Base-by-base conservation (phyloP, 2,113 vertebrate genomes). In the Neotoma lepida region DNA sequence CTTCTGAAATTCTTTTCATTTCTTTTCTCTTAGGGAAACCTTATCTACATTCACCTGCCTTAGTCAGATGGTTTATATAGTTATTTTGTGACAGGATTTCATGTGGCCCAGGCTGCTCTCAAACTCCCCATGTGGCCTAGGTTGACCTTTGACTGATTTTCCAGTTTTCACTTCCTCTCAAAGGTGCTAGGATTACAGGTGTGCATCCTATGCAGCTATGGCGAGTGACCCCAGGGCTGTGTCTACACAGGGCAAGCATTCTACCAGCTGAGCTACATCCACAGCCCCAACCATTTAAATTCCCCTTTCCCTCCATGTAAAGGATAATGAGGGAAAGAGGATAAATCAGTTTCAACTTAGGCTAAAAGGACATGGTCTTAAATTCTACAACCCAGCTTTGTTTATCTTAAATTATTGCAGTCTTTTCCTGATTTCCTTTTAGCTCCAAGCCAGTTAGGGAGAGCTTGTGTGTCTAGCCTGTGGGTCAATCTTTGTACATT, bases 261-360 rank as follows among this genome's bases (percentile, higher is more conserved):
- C 9, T 33, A 44, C 24, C 63, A 14, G 13, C 84, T 68, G 10
- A 68, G 20, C 41, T 35, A 24, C 18, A 68, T 35, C 5, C 63
- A 35, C 39, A 49, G 17, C 63, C 63, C 30, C 84, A 86, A 49
- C 44, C 91, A 28, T 89, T 96, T 90, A 63, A 73, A 66, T 86
- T 86, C 33, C 74, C 24, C 54, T 78, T 81, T 44, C 70, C 73
- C 44, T 90, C 90, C 49, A 54, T 28, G 9, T 68, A 88, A 88
- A 33, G 26, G 14, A 88, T 46, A 92, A 87, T 86, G 51, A 14
- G 20, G 2, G 81, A 86, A 66, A 71, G 13, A 91, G 6, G 58
- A 17, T 41, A 4, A 81, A 58, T 15, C 20, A 41, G 10, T 71
- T 71, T 71, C 70, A 71, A 41, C 4, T 41, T 24, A 87, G 30